These are phyloP conservation scores for Atta texana DNA, from an alignment of 1,140 invertebrate species.

Conservation along the genomic window DNA sequence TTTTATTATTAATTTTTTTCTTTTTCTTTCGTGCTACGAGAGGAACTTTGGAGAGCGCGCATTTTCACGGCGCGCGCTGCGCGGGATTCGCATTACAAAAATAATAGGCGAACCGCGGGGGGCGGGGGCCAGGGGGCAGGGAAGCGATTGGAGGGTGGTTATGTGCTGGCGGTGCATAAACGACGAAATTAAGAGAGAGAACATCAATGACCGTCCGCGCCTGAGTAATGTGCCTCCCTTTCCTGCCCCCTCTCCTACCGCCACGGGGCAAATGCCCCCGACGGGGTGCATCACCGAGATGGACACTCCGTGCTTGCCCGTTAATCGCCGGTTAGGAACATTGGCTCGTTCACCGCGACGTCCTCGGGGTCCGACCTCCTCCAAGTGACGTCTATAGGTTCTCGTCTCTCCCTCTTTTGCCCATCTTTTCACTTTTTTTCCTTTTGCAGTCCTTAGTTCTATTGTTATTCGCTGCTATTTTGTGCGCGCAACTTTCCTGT, in stretches of 20 bases:
- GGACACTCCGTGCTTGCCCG: constrained; percentile 52
- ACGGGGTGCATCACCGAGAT: not conserved
- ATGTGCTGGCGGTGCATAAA: constrained; percentile 68
- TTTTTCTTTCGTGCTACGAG: constrained; percentile 69
- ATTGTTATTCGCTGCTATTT: constrained; percentile 17
- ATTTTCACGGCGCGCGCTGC: constrained; percentile 72
- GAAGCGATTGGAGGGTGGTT: not conserved
- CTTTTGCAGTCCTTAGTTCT: not conserved
- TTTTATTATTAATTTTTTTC: constrained; percentile 50
- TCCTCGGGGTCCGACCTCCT: constrained; percentile 65
- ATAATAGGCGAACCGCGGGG: constrained; percentile 77
- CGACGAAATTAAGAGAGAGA: constrained; percentile 55
- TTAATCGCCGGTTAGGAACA: constrained; percentile 73
- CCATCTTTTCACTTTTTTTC: not conserved
- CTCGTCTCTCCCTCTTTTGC: constrained; percentile 4
- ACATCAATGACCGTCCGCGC: constrained; percentile 63
- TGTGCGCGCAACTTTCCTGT: not conserved
- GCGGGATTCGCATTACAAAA: constrained; percentile 80
- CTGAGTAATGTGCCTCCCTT: constrained; percentile 47
- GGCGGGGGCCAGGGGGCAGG: constrained; percentile 32
- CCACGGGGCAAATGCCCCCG: constrained; percentile 35
- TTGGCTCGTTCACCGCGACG: constrained; percentile 64
- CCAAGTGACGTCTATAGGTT: constrained; percentile 57
- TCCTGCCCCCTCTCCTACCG: constrained; percentile 44
- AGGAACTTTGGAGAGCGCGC: constrained; percentile 82